These are phyloP conservation scores for Nesoenas mayeri DNA, from an alignment of 2,113 vertebrate species.

Conservation along the genomic window DNA sequence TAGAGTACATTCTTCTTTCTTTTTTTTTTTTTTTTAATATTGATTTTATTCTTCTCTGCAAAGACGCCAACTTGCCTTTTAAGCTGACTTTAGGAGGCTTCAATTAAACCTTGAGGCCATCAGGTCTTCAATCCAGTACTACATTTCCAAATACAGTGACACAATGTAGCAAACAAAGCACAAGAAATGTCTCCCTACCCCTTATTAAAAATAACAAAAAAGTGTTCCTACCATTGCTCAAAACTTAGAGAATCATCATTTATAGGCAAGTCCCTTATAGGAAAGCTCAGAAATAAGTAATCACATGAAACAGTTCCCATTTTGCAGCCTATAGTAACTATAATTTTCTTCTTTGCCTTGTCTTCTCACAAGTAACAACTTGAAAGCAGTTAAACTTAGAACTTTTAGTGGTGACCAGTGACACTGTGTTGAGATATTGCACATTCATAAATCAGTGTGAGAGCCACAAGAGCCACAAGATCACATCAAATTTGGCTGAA, in stretches of 20 bases:
- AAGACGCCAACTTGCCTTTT: slow-evolving; percentile 2
- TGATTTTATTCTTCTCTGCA: slow-evolving; percentile 3
- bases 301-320: rapidly evolving
- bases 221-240: background rate
- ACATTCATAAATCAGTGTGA: background rate
- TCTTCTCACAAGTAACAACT: background rate
- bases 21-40: background rate
- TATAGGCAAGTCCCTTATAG: background rate
- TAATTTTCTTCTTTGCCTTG: background rate
- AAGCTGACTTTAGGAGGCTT: background rate
- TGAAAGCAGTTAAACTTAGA: background rate
- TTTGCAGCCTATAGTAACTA: background rate
- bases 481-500: background rate
- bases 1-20: background rate
- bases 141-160: background rate
- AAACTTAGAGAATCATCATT: background rate
- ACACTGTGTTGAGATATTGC: background rate
- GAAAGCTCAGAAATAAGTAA: background rate
- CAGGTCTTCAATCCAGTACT: background rate
- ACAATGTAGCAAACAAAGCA: background rate
- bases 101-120: slow-evolving; percentile 32
- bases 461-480: background rate
- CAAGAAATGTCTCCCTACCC: background rate
- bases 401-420: background rate
- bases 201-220: background rate